Base-by-base conservation (phyloP, 2,797 vertebrate species). In the Sebastolobus altivelis region DNA sequence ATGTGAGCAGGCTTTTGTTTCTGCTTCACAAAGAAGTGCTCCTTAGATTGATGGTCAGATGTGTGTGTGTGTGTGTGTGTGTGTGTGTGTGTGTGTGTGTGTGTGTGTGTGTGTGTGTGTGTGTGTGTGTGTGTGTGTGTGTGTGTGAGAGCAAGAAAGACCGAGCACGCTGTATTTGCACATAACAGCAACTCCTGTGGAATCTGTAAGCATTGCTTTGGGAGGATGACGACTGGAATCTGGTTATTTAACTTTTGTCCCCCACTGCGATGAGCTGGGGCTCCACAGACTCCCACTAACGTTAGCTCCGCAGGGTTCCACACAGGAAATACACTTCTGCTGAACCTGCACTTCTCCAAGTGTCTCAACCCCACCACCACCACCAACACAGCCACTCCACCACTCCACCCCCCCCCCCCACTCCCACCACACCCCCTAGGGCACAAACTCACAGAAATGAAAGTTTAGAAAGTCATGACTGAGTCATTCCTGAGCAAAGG, bases 281-380 rank as follows among this genome's bases (percentile, higher is more conserved):
- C 67, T 84, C 70, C 37, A 31, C 78, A 75, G 77, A 49, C 68
- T 76, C 87, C 60, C 77, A 58, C 77, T 78, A 79, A 79, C 58
- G 59, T 88, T 80, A 77, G 67, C 85, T 74, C 82, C 70, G 69
- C 65, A 86, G 43, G 76, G 72, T 55, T 77, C 87, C 79, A 25
- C 65, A 52, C 72, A 82, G 66, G 72, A 86, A 88, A 91, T 76
- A 86, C 65, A 77, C 81, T 85, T 88, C 38, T 90, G 89, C 92
- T 92, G 89, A 93, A 82, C 71, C 12, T 66, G 86, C 91, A 85
- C 68, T 91, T 90, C 56, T 75, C n/a, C 73, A 16, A 79, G 56
- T 58, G 70, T 65, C 83, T 79, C 63, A 55, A 73, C 72, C 62
- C 71, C 40, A 74, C 29, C 38, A 38, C 43, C 13, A 79, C 14